Percentiles rank a stretch among this genome's conserved stretches.
Conservation (phyloP, 2,888 invertebrate genomes). For the Timandra comae region DNA sequence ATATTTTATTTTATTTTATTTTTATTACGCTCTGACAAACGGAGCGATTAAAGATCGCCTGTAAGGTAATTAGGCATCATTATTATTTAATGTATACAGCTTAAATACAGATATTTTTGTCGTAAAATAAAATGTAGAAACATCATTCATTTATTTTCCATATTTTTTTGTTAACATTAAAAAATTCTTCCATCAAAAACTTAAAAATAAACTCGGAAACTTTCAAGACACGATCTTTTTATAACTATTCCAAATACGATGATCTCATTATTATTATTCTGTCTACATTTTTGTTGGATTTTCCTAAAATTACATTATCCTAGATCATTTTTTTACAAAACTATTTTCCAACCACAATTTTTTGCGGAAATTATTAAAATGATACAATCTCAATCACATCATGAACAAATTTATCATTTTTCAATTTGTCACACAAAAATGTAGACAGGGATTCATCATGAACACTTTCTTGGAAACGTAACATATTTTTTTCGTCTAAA, state of each 20-base stretch:
- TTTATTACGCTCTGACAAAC: conserved; percentile 20
- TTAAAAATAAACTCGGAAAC: conserved; percentile 63
- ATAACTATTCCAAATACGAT: conserved; percentile 66
- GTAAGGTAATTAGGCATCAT: conserved; percentile 58
- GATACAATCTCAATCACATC: no score
- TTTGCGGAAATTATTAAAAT: conserved; percentile 52
- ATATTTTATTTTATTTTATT: no score
- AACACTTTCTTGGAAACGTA: conserved; percentile 76
- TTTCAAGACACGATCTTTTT: conserved; percentile 59
- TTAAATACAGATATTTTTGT: conserved; percentile 65
- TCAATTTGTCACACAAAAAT: conserved; percentile 35
- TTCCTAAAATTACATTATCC: conserved; percentile 34
- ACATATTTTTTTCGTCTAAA: conserved; percentile 70
- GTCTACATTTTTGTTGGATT: conserved; percentile 38
- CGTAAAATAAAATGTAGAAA: conserved; percentile 68
- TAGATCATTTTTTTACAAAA: conserved; percentile 31
- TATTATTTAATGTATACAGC: conserved; percentile 64
- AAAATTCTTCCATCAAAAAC: conserved; percentile 62
- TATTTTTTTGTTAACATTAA: conserved; percentile 52
- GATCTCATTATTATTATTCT: conserved; percentile 62
- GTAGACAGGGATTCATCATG: conserved; percentile 39
- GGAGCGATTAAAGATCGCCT: conserved; percentile 28
- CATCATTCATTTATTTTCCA: conserved; percentile 39
- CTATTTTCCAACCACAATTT: conserved; percentile 44
- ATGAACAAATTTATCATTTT: conserved; percentile 18